Conservation (phyloP, 2,888 invertebrate genomes). For the Theretra japonica region DNA sequence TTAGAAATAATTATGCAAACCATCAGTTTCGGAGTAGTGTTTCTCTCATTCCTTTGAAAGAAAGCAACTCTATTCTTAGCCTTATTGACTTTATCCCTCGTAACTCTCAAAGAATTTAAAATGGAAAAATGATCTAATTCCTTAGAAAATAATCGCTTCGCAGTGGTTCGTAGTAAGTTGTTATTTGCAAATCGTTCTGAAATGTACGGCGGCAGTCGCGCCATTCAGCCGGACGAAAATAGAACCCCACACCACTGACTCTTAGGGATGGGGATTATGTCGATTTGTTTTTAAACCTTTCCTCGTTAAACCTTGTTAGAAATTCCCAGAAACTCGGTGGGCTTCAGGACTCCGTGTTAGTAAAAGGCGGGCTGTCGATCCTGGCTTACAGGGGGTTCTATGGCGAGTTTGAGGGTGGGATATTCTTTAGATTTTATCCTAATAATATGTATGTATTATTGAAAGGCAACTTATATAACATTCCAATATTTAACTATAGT, state of each 20-base stretch:
- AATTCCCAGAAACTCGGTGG: neutral
- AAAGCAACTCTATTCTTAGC: no score
- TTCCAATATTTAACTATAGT: no score
- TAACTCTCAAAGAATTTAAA: neutral
- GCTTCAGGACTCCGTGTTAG: neutral
- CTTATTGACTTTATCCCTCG: no score
- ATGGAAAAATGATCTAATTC: neutral
- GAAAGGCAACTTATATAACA: no score
- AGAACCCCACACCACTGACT: constrained; percentile 59
- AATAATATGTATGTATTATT: no score
- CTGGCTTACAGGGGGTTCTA: neutral
- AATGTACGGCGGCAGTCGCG: constrained; percentile 17
- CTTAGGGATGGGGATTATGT: constrained; percentile 42
- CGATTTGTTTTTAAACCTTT: constrained; percentile 20
- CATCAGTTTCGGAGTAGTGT: no score
- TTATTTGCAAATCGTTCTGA: constrained; percentile 24
- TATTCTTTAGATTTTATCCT: no score
- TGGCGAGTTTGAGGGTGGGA: no score
- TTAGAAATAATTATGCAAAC: no score
- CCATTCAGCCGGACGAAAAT: constrained; percentile 45
- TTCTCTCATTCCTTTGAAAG: no score
- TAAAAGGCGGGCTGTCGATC: neutral
- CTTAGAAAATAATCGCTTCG: neutral
- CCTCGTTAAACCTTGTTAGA: no score
- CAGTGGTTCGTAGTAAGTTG: constrained; percentile 4